Conservation (phyloP, 2,797 vertebrate species). For the Chiloscyllium punctatum region DNA sequence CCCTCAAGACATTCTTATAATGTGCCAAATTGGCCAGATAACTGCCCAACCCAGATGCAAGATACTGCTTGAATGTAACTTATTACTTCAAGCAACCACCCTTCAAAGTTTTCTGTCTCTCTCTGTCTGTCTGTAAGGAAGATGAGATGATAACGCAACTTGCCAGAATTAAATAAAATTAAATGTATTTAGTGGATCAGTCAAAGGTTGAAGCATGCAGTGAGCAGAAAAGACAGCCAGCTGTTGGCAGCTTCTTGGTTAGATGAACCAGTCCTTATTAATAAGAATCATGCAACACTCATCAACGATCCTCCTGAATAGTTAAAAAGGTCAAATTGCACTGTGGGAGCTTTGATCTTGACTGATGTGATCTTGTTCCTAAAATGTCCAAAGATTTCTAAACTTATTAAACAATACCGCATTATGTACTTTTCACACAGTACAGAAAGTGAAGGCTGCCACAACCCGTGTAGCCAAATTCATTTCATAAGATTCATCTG, state of each 20-base stretch:
- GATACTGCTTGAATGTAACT: background rate
- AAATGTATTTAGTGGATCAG: background rate
- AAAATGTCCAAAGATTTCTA: background rate
- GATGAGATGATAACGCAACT: background rate
- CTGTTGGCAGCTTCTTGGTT: background rate
- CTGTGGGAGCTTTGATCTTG: background rate
- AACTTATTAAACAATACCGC: background rate
- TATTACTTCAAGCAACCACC: background rate
- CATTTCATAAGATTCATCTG: background rate
- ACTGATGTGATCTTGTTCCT: background rate
- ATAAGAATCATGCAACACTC: background rate
- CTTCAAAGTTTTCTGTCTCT: background rate
- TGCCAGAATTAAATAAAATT: background rate
- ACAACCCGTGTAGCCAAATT: background rate
- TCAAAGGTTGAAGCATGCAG: background rate
- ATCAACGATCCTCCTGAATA: background rate
- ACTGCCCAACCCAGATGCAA: background rate
- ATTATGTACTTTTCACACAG: background rate
- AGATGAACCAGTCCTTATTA: slow-evolving; percentile 11
- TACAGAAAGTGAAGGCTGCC: background rate
- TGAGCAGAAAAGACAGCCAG: slow-evolving; percentile 6
- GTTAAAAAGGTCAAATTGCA: background rate
- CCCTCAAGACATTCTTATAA: slow-evolving; percentile 6
- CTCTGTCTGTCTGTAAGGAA: background rate
- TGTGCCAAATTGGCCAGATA: background rate